Evolutionary conservation across 2,113 vertebrate genomes (phyloP), one percentile per base, ranked within the genome.

Genomic region (Apus apus): DNA sequence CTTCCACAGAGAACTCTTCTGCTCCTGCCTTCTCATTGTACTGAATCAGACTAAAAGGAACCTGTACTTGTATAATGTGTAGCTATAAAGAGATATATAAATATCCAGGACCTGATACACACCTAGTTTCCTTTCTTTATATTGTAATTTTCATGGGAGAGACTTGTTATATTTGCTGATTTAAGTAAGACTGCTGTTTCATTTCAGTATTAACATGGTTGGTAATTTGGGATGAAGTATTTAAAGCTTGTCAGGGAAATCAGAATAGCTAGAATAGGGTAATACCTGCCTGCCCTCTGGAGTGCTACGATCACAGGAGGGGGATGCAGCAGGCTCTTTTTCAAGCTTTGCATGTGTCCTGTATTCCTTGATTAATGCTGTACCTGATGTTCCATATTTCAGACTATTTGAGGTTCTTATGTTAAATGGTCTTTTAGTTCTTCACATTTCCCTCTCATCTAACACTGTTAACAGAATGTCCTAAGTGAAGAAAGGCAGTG

Each of bases 401-500:
- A 72, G 71, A 18, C 16, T 38, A 5, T 50, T 86, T 68, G 54
- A 78, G 67, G 54, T 54, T 78, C 54, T 43, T 68, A 27, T 2
- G 2, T 80, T 67, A 67, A 36, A n/a, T 30, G 19, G n/a, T 65
- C 46, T 66, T 90, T 58, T 60, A 91, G 92, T 74, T 88, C 60
- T 54, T 85, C 29, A 36, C 6, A 2, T 71, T 71, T 77, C 11
- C 56, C 11, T 77, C 58, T 76, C 30, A 38, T 57, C 20, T 17
- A 65, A 57, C 29, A 13, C 17, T 58, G 21, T 77, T 87, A 92
- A 62, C 51, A 34, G 68, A 85, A 85, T 77, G 84, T 8, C 60
- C 20, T 70, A 90, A 87, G 36, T 65, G 50, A 90, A 82, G 84
- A 79, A 72, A 66, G 58, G 57, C 62, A 91, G 45, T 76, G 34